These are phyloP conservation scores for Zygothrica quintamaculata DNA, from an alignment of 2,888 invertebrate genomes.

Conservation along the genomic window DNA sequence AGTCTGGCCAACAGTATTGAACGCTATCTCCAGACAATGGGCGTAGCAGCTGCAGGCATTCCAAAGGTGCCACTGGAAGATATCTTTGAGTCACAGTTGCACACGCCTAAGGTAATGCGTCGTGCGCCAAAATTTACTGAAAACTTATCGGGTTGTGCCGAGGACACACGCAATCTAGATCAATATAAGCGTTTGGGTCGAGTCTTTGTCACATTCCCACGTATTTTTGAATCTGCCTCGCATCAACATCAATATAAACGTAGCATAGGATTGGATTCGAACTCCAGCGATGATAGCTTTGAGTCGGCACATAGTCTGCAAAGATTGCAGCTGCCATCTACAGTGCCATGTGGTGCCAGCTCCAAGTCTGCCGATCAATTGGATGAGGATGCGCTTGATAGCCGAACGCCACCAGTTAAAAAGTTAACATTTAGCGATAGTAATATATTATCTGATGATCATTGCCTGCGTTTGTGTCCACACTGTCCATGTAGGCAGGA, in stretches of 20 bases:
- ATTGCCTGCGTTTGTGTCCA: conserved; percentile 79
- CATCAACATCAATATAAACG: conserved; percentile 81
- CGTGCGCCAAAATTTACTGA: conserved; percentile 88
- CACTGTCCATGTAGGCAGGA: conserved; percentile 80
- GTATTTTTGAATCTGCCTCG: conserved; percentile 66
- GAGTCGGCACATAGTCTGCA: conserved; percentile 80
- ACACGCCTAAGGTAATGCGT: conserved; percentile 87
- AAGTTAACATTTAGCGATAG: conserved; percentile 84
- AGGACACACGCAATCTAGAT: conserved; percentile 87
- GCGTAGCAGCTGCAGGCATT: conserved; percentile 56
- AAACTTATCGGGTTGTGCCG: conserved; percentile 88
- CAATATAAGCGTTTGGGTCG: conserved; percentile 86
- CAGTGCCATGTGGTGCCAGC: conserved; percentile 60
- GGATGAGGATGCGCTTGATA: conserved; percentile 83
- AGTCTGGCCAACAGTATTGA: conserved; percentile 84
- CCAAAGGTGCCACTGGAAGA: conserved; percentile 80
- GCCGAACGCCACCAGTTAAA: conserved; percentile 66
- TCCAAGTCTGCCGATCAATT: conserved; percentile 87
- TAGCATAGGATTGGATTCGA: conserved; percentile 85
- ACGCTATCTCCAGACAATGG: conserved; percentile 82
- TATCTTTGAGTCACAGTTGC: conserved; percentile 85
- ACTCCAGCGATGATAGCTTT: conserved; percentile 84
- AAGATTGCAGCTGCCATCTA: conserved; percentile 51
- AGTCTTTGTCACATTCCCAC: conserved; percentile 84
- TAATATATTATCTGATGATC: conserved; percentile 81